Base-by-base conservation (phyloP, 2,797 vertebrate species). In the Hippoglossus hippoglossus region DNA sequence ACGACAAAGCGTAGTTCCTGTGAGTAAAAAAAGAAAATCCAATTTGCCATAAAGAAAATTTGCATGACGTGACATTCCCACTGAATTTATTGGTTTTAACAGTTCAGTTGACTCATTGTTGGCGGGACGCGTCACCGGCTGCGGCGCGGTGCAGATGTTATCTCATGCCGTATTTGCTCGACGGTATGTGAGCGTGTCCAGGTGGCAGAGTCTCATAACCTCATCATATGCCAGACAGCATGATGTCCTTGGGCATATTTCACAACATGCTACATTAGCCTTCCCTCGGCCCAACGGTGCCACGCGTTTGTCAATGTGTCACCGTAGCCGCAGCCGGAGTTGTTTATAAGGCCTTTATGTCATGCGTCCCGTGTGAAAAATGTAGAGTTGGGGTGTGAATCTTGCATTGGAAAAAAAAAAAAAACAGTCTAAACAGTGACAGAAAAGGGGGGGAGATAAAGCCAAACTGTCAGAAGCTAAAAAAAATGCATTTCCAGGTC, bases 241-340 rank as follows among this genome's bases (percentile, higher is more conserved):
- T 55, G 39, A 79, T 82, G 82, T 87, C 85, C 86, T 84, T 82
- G 44, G 75, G 77, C 82, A 61, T 79, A 79, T 83, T 87, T 73
- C 79, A 79, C 78, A 84, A 82, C 70, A 81, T 80, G 83, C 79
- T 80, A 63, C 73, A 82, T 86, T 80, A 85, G 63, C 60, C 52
- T 64, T 75, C 55, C 22, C 44, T 57, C 46, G 18, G 73, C 77
- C 70, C 56, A 50, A 60, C 75, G 63, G 53, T 47, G 71, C 71
- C 39, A 28, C 6, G 28, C 69, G 82, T 87, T 87, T 80, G 73
- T 86, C 80, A 85, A 73, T 75, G 62, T 85, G 82, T 86, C 82
- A 81, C 63, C 3, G 6, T 41, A 59, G 39, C 76, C 24, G 1
- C 22, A 59, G 69, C 46, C 49, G 2, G 46, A 11, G 34, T 55